Percentiles rank a stretch among this genome's conserved stretches.
These are phyloP conservation scores for Oxycera nigricornis DNA, from an alignment of 2,888 invertebrate genomes.

Conservation along the genomic window DNA sequence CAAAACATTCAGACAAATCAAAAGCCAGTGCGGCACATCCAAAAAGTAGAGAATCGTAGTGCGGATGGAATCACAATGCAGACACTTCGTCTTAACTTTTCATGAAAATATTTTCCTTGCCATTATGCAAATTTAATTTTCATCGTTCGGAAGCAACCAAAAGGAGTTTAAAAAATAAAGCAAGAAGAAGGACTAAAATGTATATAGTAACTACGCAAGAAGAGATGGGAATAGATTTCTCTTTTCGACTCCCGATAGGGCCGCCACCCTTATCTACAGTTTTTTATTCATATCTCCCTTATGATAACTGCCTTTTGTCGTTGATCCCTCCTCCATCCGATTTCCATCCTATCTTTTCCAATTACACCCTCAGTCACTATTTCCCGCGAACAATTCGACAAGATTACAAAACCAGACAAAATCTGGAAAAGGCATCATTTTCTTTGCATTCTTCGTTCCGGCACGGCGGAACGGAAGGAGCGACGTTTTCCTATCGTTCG, in stretches of 20 bases:
- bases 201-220: no score
- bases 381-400: constrained; percentile 7
- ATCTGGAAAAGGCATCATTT: constrained; percentile 11
- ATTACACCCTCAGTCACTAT: constrained; percentile 1
- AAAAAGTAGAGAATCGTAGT: constrained; percentile 5
- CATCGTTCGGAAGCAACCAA: constrained; percentile 28
- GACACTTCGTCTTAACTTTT: constrained; percentile 47
- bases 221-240: not conserved
- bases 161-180: constrained; percentile 2
- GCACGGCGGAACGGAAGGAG: not conserved
- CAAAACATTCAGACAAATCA: not conserved
- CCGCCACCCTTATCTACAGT: not conserved
- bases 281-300: no score
- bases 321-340: no score
- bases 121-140: constrained; percentile 45
- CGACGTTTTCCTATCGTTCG: not conserved
- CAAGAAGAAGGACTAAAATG: not conserved
- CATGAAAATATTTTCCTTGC: constrained; percentile 46
- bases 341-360: no score
- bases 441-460: not conserved
- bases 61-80: constrained; percentile 40
- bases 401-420: constrained; percentile 21
- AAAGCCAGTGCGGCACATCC: not conserved
- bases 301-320: no score
- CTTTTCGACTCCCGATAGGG: not conserved